These are phyloP conservation scores for Xenus cinereus DNA, from an alignment of 2,113 vertebrate species.

Conservation along the genomic window DNA sequence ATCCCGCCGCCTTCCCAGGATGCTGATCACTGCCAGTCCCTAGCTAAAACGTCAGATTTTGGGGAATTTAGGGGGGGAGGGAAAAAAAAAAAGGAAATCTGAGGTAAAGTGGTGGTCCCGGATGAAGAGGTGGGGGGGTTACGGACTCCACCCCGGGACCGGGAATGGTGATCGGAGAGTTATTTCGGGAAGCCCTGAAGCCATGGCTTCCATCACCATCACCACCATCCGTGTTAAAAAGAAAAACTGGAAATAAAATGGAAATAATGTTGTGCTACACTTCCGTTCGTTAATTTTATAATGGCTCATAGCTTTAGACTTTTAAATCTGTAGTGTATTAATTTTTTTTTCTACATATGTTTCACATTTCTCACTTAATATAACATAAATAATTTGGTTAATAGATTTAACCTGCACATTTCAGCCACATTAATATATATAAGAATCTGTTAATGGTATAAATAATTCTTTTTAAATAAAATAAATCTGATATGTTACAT, in stretches of 20 bases:
- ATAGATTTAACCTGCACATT: conserved; percentile 84
- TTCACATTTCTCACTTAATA: conserved; percentile 82
- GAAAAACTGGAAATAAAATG: neutral
- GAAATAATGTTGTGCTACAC: conserved; percentile 72
- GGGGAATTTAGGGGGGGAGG: neutral
- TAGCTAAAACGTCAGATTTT: neutral
- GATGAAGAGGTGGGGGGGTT: neutral
- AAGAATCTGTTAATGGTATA: conserved; percentile 86
- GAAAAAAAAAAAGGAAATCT: neutral
- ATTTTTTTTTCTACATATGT: conserved; percentile 74
- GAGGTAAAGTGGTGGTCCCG: conserved; percentile 24
- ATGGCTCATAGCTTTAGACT: conserved; percentile 81
- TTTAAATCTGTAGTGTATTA: conserved; percentile 77
- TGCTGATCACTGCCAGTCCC: neutral
- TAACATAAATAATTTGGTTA: conserved; percentile 87
- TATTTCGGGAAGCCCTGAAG: neutral
- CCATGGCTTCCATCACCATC: neutral
- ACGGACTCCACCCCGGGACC: neutral
- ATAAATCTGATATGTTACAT: conserved; percentile 88
- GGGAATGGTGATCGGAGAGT: neutral
- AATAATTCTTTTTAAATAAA: conserved; percentile 88
- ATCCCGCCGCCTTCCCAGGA: neutral
- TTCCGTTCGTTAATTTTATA: conserved; percentile 66
- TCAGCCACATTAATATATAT: conserved; percentile 85
- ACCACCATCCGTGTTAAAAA: conserved; percentile 15